Percentiles rank a stretch among this genome's conserved stretches.
Conservation (phyloP, 2,888 invertebrate species). For the Pandemis heparana region DNA sequence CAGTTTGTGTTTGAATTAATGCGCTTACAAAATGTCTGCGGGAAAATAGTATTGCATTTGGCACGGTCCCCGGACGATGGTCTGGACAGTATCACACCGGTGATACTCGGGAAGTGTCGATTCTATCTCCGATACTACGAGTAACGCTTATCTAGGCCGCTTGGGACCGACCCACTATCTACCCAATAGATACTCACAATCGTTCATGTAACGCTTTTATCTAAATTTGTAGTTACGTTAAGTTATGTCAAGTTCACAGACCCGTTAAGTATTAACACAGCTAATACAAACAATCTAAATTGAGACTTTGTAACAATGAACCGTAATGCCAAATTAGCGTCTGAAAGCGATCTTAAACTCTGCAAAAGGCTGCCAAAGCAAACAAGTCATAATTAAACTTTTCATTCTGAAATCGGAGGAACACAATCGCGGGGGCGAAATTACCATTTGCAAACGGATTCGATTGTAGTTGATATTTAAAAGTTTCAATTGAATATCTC, state of each 20-base stretch:
- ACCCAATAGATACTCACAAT: constrained; percentile 25
- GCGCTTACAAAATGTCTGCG: constrained; percentile 24
- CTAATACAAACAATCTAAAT: constrained; percentile 58
- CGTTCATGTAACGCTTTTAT: constrained; percentile 2
- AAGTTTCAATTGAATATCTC: constrained; percentile 6
- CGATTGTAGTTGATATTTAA: constrained; percentile 2
- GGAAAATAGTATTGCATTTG: constrained; percentile 31
- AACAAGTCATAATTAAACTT: constrained; percentile 60
- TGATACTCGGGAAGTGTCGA: constrained; percentile 29
- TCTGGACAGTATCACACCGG: constrained; percentile 37
- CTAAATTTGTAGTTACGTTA: neutral
- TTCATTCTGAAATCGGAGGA: constrained; percentile 48
- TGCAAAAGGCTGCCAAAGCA: constrained; percentile 54
- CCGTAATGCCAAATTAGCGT: constrained; percentile 54
- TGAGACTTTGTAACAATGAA: constrained; percentile 56
- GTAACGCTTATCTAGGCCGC: constrained; percentile 28
- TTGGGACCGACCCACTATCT: constrained; percentile 27
- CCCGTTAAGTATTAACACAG: constrained; percentile 32
- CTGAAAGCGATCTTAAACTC: constrained; percentile 48
- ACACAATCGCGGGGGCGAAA: constrained; percentile 46
- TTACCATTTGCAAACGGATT: constrained; percentile 55
- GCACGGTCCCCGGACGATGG: constrained; percentile 29
- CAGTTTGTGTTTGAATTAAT: constrained; percentile 34
- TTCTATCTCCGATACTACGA: constrained; percentile 33
- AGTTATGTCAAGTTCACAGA: constrained; percentile 10